Base-by-base conservation (phyloP, 2,797 vertebrate species). In the Enteromius unitaeniatus region DNA sequence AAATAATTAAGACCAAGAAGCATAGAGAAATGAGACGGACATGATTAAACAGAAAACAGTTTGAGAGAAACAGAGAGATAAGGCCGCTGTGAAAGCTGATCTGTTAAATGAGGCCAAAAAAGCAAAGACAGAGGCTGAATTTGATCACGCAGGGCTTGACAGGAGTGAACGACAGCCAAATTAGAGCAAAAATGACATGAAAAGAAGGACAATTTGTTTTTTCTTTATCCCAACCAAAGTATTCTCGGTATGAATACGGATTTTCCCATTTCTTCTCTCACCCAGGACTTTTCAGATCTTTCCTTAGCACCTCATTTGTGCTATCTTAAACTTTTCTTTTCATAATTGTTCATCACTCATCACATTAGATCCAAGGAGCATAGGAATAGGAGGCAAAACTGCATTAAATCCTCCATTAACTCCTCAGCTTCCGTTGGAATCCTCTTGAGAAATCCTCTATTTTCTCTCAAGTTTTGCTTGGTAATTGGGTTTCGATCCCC, bases 401-500 rank as follows among this genome's bases (percentile, higher is more conserved):
- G 68, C 40, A 78, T 84, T 62, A 72, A 78, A 70, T 62, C 75
- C 65, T 21, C 55, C 42, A 78, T 78, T 84, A 78, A 78, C 82
- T 84, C 37, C 28, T 62, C 26, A 47, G 74, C 53, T 70, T 83
- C 72, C 47, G 28, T 45, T 67, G 72, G 14, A 42, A 73, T 75
- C 49, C 51, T 83, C 75, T 62, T 10, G 53, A 78, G 82, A 84
- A 83, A 84, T 84, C 67, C 82, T 75, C 67, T 37, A 70, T 70
- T 84, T 72, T 78, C 67, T 83, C 62, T 72, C 40, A 72, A 72
- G 67, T 49, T 84, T 78, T 78, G 28, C 53, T 72, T 76, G 42
- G 55, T 84, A 84, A 78, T 84, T 84, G 75, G 45, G 53, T 72
- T 78, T 62, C 78, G 75, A 84, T 78, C 82, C 67, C 53, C 49